A percentile compares a stretch with the other conserved stretches of the same genome.
Evolutionary conservation across 1,140 invertebrate genomes (phyloP).

Genomic region (Drosophila tani): DNA sequence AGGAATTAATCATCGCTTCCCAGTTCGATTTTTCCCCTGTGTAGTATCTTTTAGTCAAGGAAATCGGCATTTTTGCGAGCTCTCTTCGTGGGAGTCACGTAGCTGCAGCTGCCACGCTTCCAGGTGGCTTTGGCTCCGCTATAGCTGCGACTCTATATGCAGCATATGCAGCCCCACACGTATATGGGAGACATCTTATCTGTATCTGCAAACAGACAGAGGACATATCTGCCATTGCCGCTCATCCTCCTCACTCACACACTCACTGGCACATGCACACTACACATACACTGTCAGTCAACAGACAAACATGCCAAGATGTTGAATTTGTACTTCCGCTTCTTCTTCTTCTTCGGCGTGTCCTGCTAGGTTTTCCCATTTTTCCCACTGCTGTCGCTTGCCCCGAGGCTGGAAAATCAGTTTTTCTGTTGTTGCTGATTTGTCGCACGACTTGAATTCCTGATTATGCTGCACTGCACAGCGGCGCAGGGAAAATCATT

Average conservation of each 20-base stretch:
- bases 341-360: slow-evolving; percentile 33
- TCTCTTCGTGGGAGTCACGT: slow-evolving; percentile 62
- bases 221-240: slow-evolving; percentile 31
- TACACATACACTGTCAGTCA: slow-evolving; percentile 41
- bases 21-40: background rate
- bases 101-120: slow-evolving; percentile 53
- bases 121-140: slow-evolving; percentile 46
- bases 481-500: slow-evolving; percentile 45
- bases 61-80: slow-evolving; percentile 63
- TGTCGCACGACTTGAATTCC: slow-evolving; percentile 80
- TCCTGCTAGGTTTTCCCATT: slow-evolving; percentile 17
- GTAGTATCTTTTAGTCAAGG: slow-evolving; percentile 49
- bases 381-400: slow-evolving; percentile 42
- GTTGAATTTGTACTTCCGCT: slow-evolving; percentile 79
- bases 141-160: slow-evolving; percentile 29
- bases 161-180: slow-evolving; percentile 58
- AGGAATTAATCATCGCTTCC: background rate
- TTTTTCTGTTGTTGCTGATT: slow-evolving; percentile 66
- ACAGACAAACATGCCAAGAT: slow-evolving; percentile 64
- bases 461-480: slow-evolving; percentile 68
- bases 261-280: slow-evolving; percentile 29
- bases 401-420: slow-evolving; percentile 69
- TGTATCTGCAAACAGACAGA: slow-evolving; percentile 75
- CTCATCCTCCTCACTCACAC: slow-evolving; percentile 13
- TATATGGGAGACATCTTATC: slow-evolving; percentile 44